Percentiles rank a stretch among this genome's conserved stretches.
phyloP scores from a whole-genome alignment of 1,140 invertebrate genomes.

The Drosophila nannoptera region DNA sequence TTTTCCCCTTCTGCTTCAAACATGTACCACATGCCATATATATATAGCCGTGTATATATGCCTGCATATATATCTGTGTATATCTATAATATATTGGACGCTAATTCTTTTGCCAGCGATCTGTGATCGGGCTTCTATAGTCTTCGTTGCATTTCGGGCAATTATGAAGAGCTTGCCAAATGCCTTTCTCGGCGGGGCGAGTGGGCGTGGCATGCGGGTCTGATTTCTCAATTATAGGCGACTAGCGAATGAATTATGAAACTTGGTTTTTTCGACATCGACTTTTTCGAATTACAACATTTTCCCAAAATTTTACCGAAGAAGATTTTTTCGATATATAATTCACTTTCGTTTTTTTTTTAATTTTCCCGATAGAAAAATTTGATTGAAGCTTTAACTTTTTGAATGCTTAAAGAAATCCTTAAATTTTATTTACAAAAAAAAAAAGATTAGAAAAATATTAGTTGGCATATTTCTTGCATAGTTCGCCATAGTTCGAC shows the following conservation, averaged over 20 bases:
- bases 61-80: too few species aligned
- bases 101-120: slow-evolving; percentile 67
- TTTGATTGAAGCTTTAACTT: slow-evolving; percentile 26
- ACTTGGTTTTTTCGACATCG: too few species aligned
- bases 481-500: slow-evolving; percentile 39
- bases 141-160: slow-evolving; percentile 40
- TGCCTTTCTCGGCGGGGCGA: not conserved
- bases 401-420: slow-evolving; percentile 65
- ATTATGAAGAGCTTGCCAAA: slow-evolving; percentile 73
- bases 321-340: too few species aligned
- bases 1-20: slow-evolving; percentile 3
- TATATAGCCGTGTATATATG: not conserved
- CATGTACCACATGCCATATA: not conserved
- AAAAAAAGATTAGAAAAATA: slow-evolving; percentile 47
- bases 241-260: too few species aligned
- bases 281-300: too few species aligned
- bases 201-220: not conserved
- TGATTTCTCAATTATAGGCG: slow-evolving; percentile 2
- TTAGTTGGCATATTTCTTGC: slow-evolving; percentile 17
- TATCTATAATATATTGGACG: slow-evolving; percentile 25
- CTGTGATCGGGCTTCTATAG: slow-evolving; percentile 16
- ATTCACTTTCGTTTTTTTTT: not conserved
- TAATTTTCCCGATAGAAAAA: not conserved
- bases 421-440: slow-evolving; percentile 66
- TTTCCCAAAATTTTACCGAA: too few species aligned